phyloP scores from a whole-genome alignment of 2,797 vertebrate species.

The Tenualosa thibaudeaui region DNA sequence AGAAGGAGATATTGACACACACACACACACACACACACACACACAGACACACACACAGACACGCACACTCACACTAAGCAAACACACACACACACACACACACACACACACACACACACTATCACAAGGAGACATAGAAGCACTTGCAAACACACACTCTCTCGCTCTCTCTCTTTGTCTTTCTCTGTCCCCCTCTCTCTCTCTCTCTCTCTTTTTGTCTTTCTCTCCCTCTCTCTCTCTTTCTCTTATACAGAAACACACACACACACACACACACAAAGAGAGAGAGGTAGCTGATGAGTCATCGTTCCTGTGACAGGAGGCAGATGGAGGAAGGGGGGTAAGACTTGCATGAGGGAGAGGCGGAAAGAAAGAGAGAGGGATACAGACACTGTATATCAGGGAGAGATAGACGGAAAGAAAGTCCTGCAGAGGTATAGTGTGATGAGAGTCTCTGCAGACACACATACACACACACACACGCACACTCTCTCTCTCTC shows the following conservation, averaged over 20 bases:
- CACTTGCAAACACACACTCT: too few species aligned
- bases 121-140: neutral
- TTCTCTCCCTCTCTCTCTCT: too few species aligned
- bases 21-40: neutral
- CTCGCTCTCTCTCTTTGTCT: too few species aligned
- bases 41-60: neutral
- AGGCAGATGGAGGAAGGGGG: neutral
- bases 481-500: too few species aligned
- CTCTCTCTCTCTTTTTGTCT: too few species aligned
- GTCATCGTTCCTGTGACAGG: neutral
- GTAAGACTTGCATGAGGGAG: neutral
- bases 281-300: neutral
- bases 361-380: neutral
- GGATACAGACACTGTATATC: too few species aligned
- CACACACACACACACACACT: neutral
- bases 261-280: neutral
- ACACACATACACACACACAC: too few species aligned
- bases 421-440: neutral
- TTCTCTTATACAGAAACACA: neutral
- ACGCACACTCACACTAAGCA: neutral
- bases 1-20: neutral
- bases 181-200: too few species aligned
- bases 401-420: neutral
- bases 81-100: neutral
- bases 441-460: neutral